Percentiles rank a stretch among this genome's conserved stretches.
These are phyloP conservation scores for Drosophila macrothrix DNA, from an alignment of 2,888 invertebrate genomes.

Conservation along the genomic window DNA sequence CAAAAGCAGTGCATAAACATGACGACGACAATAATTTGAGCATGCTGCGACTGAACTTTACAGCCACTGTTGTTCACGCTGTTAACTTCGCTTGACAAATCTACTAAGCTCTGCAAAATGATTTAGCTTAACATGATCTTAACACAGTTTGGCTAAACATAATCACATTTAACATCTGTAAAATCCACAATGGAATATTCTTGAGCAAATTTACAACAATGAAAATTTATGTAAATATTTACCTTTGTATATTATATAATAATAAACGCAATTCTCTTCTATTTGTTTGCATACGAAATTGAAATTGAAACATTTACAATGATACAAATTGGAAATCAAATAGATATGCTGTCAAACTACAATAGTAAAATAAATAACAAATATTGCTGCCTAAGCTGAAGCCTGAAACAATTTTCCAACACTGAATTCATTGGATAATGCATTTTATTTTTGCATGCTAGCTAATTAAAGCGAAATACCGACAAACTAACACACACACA, in stretches of 20 bases:
- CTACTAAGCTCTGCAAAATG: not conserved
- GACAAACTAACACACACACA: constrained; percentile 4
- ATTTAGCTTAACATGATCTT: not conserved
- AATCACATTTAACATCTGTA: not conserved
- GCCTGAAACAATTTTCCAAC: not conserved
- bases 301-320: not conserved
- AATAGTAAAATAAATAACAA: not conserved
- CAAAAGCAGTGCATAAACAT: not conserved
- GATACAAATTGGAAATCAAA: constrained; percentile 1
- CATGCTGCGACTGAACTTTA: not conserved
- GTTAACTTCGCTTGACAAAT: not conserved
- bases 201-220: not conserved
- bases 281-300: not conserved
- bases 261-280: not conserved
- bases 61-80: not conserved
- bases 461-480: constrained; percentile 42
- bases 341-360: not conserved
- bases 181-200: not conserved
- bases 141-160: not conserved
- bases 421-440: constrained; percentile 8
- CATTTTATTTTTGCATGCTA: constrained; percentile 13
- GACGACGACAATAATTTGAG: not conserved
- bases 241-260: not conserved
- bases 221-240: not conserved
- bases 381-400: not conserved